Evolutionary conservation across 2,888 invertebrate genomes (phyloP).

Genomic region (Tetragnatha montana): DNA sequence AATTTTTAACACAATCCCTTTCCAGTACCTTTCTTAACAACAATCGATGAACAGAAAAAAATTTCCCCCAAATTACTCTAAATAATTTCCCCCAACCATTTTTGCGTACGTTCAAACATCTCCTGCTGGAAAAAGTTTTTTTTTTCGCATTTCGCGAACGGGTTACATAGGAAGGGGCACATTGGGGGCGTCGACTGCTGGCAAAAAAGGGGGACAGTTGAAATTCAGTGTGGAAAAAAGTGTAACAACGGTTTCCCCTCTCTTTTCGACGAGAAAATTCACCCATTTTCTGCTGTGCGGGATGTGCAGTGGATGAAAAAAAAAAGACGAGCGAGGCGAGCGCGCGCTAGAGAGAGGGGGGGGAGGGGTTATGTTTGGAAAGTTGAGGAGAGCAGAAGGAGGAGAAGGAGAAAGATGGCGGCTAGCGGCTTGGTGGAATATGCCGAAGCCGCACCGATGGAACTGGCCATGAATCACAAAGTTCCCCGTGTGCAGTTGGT

Average conservation of each 20-base stretch:
- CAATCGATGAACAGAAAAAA: too few relatives aligned
- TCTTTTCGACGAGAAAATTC: constrained; percentile 21
- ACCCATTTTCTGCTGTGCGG: constrained; percentile 15
- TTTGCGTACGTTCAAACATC: too few relatives aligned
- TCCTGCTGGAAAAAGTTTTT: background rate
- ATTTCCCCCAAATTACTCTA: too few relatives aligned
- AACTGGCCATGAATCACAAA: constrained; percentile 55
- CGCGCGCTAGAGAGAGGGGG: background rate
- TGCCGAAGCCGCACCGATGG: constrained; percentile 65
- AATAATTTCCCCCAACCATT: too few relatives aligned
- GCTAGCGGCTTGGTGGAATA: constrained; percentile 66
- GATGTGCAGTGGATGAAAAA: constrained; percentile 34
- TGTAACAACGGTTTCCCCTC: constrained; percentile 57
- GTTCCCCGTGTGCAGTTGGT: constrained; percentile 54
- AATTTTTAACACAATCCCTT: too few relatives aligned
- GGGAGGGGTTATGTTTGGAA: constrained; percentile 8
- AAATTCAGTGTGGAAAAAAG: constrained; percentile 20
- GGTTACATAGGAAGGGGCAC: constrained; percentile 34
- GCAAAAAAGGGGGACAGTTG: background rate
- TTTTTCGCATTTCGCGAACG: constrained; percentile 2
- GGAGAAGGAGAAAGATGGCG: constrained; percentile 59
- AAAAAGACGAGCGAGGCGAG: constrained; percentile 23
- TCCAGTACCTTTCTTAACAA: too few relatives aligned
- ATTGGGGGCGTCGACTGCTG: constrained; percentile 25
- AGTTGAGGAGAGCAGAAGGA: constrained; percentile 49